Evolutionary conservation across 1,140 invertebrate species (phyloP).

Genomic region (Camponotus vicinus): DNA sequence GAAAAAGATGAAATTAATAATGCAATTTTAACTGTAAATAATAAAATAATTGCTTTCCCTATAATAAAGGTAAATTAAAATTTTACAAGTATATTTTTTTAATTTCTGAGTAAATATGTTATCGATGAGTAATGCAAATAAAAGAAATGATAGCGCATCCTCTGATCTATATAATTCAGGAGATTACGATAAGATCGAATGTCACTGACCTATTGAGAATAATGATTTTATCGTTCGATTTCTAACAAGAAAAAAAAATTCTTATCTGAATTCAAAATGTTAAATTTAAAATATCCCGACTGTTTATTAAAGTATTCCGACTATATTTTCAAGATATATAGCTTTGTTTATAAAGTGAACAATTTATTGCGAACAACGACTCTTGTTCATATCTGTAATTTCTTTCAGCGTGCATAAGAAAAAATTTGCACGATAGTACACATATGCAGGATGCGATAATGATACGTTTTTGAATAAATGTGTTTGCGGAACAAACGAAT

Average conservation of each 20-base stretch:
- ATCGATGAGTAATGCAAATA: conserved; percentile 33
- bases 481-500: conserved; percentile 58
- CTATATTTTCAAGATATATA: neutral
- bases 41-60: neutral
- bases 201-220: conserved; percentile 31
- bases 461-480: conserved; percentile 50
- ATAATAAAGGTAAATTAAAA: conserved; percentile 7
- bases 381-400: neutral
- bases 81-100: neutral
- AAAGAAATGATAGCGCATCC: conserved; percentile 36
- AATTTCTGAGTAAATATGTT: conserved; percentile 2
- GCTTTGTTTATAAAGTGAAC: neutral
- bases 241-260: neutral
- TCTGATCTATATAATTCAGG: neutral
- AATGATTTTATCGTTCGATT: neutral
- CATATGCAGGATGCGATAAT: conserved; percentile 24
- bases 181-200: conserved; percentile 26
- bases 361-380: neutral
- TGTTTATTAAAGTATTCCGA: too few relatives aligned
- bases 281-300: neutral
- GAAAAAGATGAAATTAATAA: conserved; percentile 1
- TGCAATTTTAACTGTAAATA: neutral
- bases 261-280: neutral
- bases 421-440: conserved; percentile 31
- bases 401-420: neutral